These are phyloP conservation scores for Eupeodes latifasciatus DNA, from an alignment of 2,888 invertebrate species.

Conservation along the genomic window DNA sequence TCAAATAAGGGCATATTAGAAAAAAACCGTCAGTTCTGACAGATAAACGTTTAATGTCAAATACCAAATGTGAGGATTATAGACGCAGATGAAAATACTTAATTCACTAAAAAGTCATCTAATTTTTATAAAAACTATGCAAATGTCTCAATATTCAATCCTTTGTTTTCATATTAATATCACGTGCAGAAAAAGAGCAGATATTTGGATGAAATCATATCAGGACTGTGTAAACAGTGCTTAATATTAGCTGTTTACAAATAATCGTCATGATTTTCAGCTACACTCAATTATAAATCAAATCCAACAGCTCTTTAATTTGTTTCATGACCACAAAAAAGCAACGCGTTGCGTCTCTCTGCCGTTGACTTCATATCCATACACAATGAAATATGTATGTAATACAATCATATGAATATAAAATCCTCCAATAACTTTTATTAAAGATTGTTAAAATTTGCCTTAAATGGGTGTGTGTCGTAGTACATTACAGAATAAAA, in stretches of 20 bases:
- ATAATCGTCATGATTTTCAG: neutral
- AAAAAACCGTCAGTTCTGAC: too few relatives aligned
- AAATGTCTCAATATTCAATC: too few relatives aligned
- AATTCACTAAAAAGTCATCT: too few relatives aligned
- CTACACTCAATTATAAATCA: conserved; percentile 10
- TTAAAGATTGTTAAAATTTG: conserved; percentile 59
- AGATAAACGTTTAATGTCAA: too few relatives aligned
- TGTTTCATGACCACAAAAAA: conserved; percentile 39
- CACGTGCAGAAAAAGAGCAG: too few relatives aligned
- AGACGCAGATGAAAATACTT: too few relatives aligned
- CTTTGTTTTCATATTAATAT: too few relatives aligned
- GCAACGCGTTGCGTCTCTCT: conserved; percentile 1
- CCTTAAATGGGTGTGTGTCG: conserved; percentile 60
- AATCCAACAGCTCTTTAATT: conserved; percentile 33
- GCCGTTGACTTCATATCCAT: conserved; percentile 2
- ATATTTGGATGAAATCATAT: too few relatives aligned
- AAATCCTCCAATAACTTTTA: conserved; percentile 56
- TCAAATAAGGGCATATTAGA: too few relatives aligned
- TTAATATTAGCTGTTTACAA: neutral
- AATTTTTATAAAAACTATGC: too few relatives aligned
- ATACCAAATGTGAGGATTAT: too few relatives aligned
- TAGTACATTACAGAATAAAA: conserved; percentile 16
- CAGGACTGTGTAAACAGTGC: too few relatives aligned
- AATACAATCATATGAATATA: neutral
- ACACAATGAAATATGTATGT: conserved; percentile 44